Base-by-base conservation (phyloP, 2,797 vertebrate genomes). In the Rhynchonycteris naso region DNA sequence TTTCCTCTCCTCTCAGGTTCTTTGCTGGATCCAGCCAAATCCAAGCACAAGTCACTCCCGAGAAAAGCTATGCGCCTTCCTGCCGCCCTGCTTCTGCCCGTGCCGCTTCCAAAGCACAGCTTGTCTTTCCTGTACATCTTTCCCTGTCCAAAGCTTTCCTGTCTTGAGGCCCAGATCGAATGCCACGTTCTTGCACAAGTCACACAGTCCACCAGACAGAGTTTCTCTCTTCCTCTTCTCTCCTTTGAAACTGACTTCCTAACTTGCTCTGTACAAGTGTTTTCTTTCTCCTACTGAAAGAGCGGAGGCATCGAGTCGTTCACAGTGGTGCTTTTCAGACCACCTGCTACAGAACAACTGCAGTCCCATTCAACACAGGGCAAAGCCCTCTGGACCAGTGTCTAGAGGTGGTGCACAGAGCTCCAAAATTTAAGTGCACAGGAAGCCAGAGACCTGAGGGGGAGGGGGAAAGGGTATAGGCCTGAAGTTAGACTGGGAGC, bases 251-350 rank as follows among this genome's bases (percentile, higher is more conserved):
- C 18, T 78, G 65, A 52, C 47, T 50, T 71, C 66, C 54, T 24
- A 56, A 59, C 50, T 91, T 74, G 24, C 33, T 87, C 94, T 61
- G 38, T 38, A 58, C 28, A 78, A 24, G 14, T 50, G 50, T 75
- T 87, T 80, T 66, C 66, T 58, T 93, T 88, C 26, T 83, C 52
- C 18, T 33, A 43, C 56, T 66, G 80, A 18, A 59, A 52, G 33
- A 72, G 10, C 1, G 9, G 16, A 71, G 68, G 24, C 19, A 71
- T 5, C 50, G 26, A 82, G n/a, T 76, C 79, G 9, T 88, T 74
- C 74, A 91, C 93, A 82, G 75, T 7, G 28, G 47, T 79, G 18
- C 15, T 93, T 96, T 91, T 56, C 79, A 91, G 69, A 82, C 52
- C 11, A 50, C 1, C 52, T 54, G 18, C 47, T 43, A 47, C 28